A percentile compares a stretch with the other conserved stretches of the same genome.
phyloP scores from a whole-genome alignment of 2,797 vertebrate genomes.

The Nannoperca obscura region DNA sequence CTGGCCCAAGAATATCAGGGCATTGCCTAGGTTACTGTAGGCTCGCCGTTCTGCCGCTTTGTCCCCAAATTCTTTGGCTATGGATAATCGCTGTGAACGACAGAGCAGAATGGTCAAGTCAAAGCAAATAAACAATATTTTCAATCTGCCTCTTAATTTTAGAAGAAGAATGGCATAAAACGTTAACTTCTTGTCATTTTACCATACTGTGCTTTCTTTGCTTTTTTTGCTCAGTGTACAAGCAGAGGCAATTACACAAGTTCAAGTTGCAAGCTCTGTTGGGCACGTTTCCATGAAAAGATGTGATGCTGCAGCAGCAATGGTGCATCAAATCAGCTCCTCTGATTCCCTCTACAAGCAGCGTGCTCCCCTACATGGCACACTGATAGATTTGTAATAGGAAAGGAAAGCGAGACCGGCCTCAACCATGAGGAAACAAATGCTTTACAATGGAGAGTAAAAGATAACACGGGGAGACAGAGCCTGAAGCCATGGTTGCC shows the following conservation, averaged over 20 bases:
- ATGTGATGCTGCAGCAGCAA: slow-evolving; percentile 16
- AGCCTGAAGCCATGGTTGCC: slow-evolving; percentile 29
- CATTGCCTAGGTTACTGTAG: slow-evolving; percentile 97
- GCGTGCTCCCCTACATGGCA: slow-evolving; percentile 21
- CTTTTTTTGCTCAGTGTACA: background rate
- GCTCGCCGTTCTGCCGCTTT: slow-evolving; percentile 95
- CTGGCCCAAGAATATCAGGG: slow-evolving; percentile 95
- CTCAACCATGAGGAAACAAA: slow-evolving; percentile 39
- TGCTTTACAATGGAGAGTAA: slow-evolving; percentile 49
- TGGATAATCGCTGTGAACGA: slow-evolving; percentile 91
- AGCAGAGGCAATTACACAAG: slow-evolving; percentile 9
- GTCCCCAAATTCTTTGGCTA: slow-evolving; percentile 98
- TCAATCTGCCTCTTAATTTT: background rate
- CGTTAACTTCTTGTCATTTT: background rate
- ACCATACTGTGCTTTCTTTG: background rate
- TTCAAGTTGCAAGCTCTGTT: slow-evolving; percentile 5
- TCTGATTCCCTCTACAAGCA: slow-evolving; percentile 32
- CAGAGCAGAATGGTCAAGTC: slow-evolving; percentile 6
- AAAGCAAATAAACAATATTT: background rate
- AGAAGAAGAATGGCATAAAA: background rate
- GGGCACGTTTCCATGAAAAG: slow-evolving; percentile 20
- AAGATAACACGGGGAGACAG: slow-evolving; percentile 22
- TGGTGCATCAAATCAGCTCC: slow-evolving; percentile 39
- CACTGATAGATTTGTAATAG: slow-evolving; percentile 42
- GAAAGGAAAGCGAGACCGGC: slow-evolving; percentile 7